Percentiles rank a stretch among this genome's conserved stretches.
Conservation (phyloP, 2,113 vertebrate species). For the Notechis scutatus region DNA sequence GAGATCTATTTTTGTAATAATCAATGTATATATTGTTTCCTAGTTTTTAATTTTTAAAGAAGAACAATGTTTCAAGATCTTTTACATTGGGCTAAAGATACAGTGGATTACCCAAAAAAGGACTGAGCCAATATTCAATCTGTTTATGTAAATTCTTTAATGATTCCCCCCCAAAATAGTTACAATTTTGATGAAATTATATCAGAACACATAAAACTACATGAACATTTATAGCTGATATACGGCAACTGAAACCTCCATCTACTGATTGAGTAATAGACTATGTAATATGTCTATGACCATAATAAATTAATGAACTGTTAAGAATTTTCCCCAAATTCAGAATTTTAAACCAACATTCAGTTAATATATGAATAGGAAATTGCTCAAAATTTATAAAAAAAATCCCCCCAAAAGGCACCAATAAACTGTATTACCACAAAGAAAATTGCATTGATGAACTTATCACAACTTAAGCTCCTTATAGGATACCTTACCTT, state of each 20-base stretch:
- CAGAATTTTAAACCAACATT: neutral
- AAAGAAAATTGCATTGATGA: neutral
- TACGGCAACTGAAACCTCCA: neutral
- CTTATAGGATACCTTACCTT: neutral
- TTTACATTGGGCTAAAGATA: conserved; percentile 53
- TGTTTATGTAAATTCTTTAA: neutral
- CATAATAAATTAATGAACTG: neutral
- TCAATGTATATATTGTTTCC: conserved; percentile 69
- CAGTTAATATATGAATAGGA: neutral
- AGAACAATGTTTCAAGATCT: conserved; percentile 41
- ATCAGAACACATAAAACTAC: neutral
- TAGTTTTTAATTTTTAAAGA: conserved; percentile 43
- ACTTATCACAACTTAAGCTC: neutral
- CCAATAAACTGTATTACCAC: neutral
- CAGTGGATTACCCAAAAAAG: conserved; percentile 18
- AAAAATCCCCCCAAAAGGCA: neutral
- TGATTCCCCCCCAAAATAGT: neutral
- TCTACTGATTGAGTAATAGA: neutral
- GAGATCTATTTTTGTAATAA: conserved; percentile 65
- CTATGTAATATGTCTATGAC: neutral
- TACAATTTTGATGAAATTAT: neutral
- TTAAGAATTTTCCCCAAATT: neutral
- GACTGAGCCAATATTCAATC: conserved; percentile 34
- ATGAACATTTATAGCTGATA: neutral
- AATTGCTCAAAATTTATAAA: neutral